Base-by-base conservation (phyloP, 2,888 invertebrate species). In the Archaeoteleia sp. region DNA sequence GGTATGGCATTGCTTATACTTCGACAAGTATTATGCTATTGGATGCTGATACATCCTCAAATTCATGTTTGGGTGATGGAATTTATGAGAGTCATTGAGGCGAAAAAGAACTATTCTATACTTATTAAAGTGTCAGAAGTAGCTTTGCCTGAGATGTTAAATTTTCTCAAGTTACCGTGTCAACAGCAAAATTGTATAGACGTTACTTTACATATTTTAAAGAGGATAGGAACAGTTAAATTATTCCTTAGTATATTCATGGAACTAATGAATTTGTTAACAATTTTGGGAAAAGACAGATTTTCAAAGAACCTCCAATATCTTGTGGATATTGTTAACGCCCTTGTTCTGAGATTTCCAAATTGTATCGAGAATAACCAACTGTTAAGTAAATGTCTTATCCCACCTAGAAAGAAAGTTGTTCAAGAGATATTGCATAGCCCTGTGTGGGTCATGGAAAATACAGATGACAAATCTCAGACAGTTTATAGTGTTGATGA, bases 61-160 rank as follows among this genome's bases (percentile, higher is more conserved):
- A 86, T 93, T 0, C 89, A 90, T 15, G 87, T 88, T 6, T 91
- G 93, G 89, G 89, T 93, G 1, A 85, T 91, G 75, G 88, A 90
- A 1, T 90, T 91, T 70, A 89, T 93, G 75, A 88, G 87, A 71
- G 90, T 90, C 0, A 83, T 93, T 15, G 90, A 91, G 51, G 70
- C 71, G 1, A 83, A 86, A 20, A 86, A 88, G 14, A 87, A 88
- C 14, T 88, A 85, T 69, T 86, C 87, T 25, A 87, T 91, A 15
- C 78, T 91, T 1, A 87, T 89, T 2, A 89, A 91, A 54, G 90
- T 92, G 1, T 89, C 91, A 0, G 78, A 90, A 43, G 88, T 88
- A 35, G 88, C 89, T 67, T 85, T 93, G 12, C 88, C 88, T n/a
- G 81, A 84, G 0, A 84, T 93, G 49, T 91, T 91, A 72, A 74